Evolutionary conservation across 2,113 vertebrate species (phyloP).

Genomic region (Pterophyllum scalare): DNA sequence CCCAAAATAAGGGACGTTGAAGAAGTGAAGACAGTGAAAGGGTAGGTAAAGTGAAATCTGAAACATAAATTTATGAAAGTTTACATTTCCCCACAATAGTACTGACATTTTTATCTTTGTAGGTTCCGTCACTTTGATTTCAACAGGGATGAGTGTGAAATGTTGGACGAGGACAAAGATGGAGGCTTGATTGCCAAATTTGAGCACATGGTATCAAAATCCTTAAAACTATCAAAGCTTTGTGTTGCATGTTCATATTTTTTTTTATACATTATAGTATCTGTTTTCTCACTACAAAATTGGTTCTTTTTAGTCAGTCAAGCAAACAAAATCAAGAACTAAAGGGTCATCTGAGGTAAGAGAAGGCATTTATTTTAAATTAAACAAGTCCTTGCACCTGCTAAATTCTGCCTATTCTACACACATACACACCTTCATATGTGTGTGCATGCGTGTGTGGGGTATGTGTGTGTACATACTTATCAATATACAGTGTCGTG

Average conservation of each 20-base stretch:
- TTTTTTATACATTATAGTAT: too few species aligned
- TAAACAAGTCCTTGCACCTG: too few species aligned
- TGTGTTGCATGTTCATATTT: too few species aligned
- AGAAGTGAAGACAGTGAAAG: constrained; percentile 84
- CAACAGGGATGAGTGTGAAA: constrained; percentile 83
- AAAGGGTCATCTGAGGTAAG: constrained; percentile 88
- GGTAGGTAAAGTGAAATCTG: constrained; percentile 75
- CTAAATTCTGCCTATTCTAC: too few species aligned
- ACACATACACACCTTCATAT: too few species aligned
- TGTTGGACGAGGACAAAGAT: constrained; percentile 89
- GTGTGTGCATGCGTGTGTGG: too few species aligned
- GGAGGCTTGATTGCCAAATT: constrained; percentile 91
- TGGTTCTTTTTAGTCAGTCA: constrained; percentile 82
- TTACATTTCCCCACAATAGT: background rate
- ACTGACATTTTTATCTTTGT: background rate
- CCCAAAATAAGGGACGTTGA: constrained; percentile 83
- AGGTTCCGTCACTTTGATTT: constrained; percentile 92
- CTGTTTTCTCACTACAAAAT: background rate
- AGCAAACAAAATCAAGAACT: constrained; percentile 82
- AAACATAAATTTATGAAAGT: background rate
- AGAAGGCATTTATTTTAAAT: background rate
- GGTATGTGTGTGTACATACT: too few species aligned
- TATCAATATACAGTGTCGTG: too few species aligned
- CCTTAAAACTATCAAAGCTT: background rate
- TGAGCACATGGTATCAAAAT: constrained; percentile 86